Base-by-base conservation (phyloP, 2,113 vertebrate genomes). In the Trichomycterus rosablanca region DNA sequence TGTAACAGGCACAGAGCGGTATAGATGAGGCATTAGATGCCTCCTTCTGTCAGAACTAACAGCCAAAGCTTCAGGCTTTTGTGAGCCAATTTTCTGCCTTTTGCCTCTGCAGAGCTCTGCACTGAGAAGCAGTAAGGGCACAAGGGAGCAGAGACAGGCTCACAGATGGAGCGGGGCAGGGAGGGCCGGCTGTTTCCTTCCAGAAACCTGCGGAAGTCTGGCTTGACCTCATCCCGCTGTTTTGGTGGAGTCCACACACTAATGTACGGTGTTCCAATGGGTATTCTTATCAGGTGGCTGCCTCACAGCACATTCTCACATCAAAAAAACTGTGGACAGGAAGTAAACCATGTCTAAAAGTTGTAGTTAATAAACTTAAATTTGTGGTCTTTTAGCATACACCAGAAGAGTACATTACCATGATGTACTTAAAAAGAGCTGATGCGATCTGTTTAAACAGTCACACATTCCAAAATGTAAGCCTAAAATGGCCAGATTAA, bases 31-130 rank as follows among this genome's bases (percentile, higher is more conserved):
- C 37, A 44, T 20, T 11, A 40, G 18, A 46, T 2, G 19, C 26
- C 23, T 23, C n/a, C 49, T 22, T 32, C 8, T 5, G 16, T 20
- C 28, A 11, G 28, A 2, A 32, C 30, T 23, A 20, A 8, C 2
- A 20, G 20, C 12, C 14, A 40, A 49, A 23, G 10, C 3, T 1
- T 22, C 10, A 22, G 1, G 23, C 11, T 7, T 24, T 9, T 44
- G 46, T 5, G 37, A 15, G 37, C 23, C 3, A 12, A 4, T 16
- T 49, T 60, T 67, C 54, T 44, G 45, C 43, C 60, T 1, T 52
- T 60, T 68, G 55, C 48, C 63, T 74, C 74, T 70, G 72, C 78
- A 73, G 77, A 74, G 67, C 66, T 74, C 64, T 80, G 76, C 75
- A 70, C 15, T 61, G 72, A 44, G 8, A 44, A 23, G 52, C 18